Base-by-base conservation (phyloP, 2,113 vertebrate genomes). In the Phocoena phocoena region DNA sequence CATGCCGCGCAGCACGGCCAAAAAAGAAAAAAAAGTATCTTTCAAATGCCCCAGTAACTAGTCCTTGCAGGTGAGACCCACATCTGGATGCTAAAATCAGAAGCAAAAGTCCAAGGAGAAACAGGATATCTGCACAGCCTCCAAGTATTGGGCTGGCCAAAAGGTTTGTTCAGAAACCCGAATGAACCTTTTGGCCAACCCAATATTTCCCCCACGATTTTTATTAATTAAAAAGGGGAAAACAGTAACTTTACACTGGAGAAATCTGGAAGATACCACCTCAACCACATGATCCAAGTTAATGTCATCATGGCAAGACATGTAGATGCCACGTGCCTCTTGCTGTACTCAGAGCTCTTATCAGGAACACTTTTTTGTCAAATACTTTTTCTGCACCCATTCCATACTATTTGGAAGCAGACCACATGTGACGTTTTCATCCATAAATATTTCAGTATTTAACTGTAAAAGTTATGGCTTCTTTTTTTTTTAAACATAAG, bases 361-460 rank as follows among this genome's bases (percentile, higher is more conserved):
- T 1, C 26, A 14, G 0, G 12, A 38, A 20, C 12, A 4, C 60
- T 65, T 8, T 33, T n/a, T 9, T 10, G 47, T 18, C 47, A 10
- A 18, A 28, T 10, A 2, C 44, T 18, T 18, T 18, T 26, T n/a
- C 18, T 3, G 47, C 47, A 33, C 41, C 76, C 1, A 11, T 31
- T 41, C 62, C 47, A 23, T 3, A 10, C 31, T 6, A 33, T 41
- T 53, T 36, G 23, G 18, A 25, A 81, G n/a, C 18, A 44, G 62
- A 67, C 25, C 25, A 53, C 44, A 79, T 7, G 6, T 23, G 20
- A 38, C 23, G 7, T 38, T 38, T 65, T 79, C 33, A 23, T 28
- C 23, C 87, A 26, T 13, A 26, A 76, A 11, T 26, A 47, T 60
- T 25, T 76, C 70, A 63, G 55, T 63, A 31, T 36, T 50, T 26